Percentiles rank a stretch among this genome's conserved stretches.
phyloP scores from a whole-genome alignment of 2,797 vertebrate genomes.

The Coendou prehensilis region DNA sequence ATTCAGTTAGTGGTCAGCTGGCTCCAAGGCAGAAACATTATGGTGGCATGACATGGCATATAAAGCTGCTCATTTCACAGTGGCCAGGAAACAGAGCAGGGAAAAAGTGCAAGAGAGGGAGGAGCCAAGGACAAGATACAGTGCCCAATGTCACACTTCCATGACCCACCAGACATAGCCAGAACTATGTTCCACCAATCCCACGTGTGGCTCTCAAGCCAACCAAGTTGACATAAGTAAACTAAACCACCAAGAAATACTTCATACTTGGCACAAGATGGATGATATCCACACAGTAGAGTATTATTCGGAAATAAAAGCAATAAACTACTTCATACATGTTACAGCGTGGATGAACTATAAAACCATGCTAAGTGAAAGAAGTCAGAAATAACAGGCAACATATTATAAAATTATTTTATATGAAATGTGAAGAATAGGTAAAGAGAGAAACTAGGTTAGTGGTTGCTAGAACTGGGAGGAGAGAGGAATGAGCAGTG shows the following conservation, averaged over 20 bases:
- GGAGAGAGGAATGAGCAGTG: neutral
- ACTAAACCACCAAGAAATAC: neutral
- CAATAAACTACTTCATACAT: neutral
- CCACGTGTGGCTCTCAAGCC: neutral
- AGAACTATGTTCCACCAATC: neutral
- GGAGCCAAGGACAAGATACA: neutral
- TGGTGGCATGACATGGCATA: neutral
- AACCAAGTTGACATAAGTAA: neutral
- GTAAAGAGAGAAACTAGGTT: neutral
- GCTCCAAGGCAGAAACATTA: neutral
- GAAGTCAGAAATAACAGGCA: neutral
- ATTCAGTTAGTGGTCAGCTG: neutral
- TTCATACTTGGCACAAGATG: neutral
- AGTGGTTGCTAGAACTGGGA: neutral
- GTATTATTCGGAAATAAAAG: neutral
- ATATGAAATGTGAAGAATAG: constrained; percentile 4
- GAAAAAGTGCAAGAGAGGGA: neutral
- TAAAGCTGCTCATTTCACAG: neutral
- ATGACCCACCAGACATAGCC: neutral
- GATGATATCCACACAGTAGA: neutral
- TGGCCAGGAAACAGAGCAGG: neutral
- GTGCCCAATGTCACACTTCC: neutral
- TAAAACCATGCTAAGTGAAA: constrained; percentile 42
- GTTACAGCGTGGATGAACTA: neutral
- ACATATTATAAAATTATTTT: neutral